Evolutionary conservation across 2,888 invertebrate genomes (phyloP).

Genomic region (Atethmia centrago): DNA sequence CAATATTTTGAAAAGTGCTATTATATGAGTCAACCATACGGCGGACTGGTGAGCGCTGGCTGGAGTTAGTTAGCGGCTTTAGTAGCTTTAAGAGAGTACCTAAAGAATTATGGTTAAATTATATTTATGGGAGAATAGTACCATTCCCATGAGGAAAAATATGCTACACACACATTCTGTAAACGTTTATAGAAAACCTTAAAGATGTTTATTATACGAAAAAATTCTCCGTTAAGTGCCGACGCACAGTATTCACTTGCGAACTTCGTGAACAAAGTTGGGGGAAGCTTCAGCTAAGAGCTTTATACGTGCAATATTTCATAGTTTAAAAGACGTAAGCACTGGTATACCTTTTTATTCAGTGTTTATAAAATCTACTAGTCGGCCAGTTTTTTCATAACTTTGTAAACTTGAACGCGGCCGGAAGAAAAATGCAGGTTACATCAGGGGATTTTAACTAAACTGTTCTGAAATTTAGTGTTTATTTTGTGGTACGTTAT

Average conservation of each 20-base stretch:
- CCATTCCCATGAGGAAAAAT: constrained; percentile 1
- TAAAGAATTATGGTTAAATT: constrained; percentile 4
- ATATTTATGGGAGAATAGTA: not conserved
- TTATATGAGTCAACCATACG: no score
- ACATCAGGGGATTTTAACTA: constrained; percentile 38
- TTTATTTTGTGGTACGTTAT: constrained; percentile 30
- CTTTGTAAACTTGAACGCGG: constrained; percentile 57
- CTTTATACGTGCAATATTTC: constrained; percentile 78
- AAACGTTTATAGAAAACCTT: constrained; percentile 46
- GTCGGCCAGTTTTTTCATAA: constrained; percentile 64
- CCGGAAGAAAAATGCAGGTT: constrained; percentile 46
- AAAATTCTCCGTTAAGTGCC: constrained; percentile 70
- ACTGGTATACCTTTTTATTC: constrained; percentile 73
- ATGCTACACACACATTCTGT: constrained; percentile 16
- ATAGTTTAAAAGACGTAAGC: constrained; percentile 78
- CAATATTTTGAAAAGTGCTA: no score
- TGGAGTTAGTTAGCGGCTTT: no score
- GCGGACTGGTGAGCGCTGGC: no score
- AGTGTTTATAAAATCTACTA: constrained; percentile 73
- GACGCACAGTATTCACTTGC: constrained; percentile 69
- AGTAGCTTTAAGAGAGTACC: constrained; percentile 3
- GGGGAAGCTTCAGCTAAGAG: constrained; percentile 73
- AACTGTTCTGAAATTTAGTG: constrained; percentile 33
- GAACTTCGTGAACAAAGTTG: constrained; percentile 72
- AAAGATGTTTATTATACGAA: constrained; percentile 57